These are phyloP conservation scores for Noctua janthe DNA, from an alignment of 2,888 invertebrate species.

Conservation along the genomic window DNA sequence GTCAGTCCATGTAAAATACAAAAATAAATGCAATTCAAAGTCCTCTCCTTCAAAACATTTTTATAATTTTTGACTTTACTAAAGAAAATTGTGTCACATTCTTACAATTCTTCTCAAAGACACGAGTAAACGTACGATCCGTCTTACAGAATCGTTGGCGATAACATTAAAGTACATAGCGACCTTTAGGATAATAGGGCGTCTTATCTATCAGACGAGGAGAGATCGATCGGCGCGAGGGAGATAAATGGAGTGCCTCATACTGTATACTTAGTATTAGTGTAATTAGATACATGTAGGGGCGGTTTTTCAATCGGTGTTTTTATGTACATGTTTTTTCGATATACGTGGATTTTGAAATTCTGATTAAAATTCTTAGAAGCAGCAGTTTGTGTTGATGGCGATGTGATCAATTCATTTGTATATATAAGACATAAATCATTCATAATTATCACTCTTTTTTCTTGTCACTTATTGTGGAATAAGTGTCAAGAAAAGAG, in stretches of 20 bases:
- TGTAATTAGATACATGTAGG: conserved; percentile 6
- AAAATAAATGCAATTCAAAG: neutral
- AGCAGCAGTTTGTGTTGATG: neutral
- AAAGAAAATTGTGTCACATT: neutral
- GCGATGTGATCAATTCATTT: neutral
- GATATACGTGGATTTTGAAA: neutral
- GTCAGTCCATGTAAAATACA: no score
- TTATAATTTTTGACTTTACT: neutral
- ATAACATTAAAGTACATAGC: conserved; percentile 32
- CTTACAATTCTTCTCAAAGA: conserved; percentile 20
- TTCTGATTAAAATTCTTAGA: neutral
- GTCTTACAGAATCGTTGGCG: conserved; percentile 28
- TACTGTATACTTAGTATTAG: conserved; percentile 15
- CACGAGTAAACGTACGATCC: conserved; percentile 17
- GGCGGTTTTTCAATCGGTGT: neutral
- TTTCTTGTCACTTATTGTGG: neutral
- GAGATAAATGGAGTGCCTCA: conserved; percentile 29
- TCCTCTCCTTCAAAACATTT: neutral
- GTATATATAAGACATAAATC: no score
- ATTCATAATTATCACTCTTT: no score
- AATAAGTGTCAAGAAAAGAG: neutral
- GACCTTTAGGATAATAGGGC: conserved; percentile 31
- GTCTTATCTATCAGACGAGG: conserved; percentile 35
- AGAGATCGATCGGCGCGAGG: conserved; percentile 39
- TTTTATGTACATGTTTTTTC: neutral